Conservation (phyloP, 35 echinoderm and acorn worm species). For the Anneissia japonica region DNA sequence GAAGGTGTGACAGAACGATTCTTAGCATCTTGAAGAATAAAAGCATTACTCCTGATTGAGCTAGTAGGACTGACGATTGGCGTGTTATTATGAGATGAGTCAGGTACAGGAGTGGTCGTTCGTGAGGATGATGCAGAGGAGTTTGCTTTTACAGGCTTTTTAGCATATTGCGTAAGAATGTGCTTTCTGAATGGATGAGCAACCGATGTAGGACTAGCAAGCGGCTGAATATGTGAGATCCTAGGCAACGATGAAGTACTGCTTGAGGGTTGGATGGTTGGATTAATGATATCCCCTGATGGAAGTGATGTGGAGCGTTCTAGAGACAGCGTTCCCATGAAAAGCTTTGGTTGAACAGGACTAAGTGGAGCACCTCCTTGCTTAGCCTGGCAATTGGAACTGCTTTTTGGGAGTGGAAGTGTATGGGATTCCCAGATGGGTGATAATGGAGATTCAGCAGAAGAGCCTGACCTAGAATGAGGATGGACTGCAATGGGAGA, state of each 20-base stretch:
- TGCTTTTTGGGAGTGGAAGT: not conserved
- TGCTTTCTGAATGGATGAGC: not conserved
- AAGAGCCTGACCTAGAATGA: not conserved
- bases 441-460: not conserved
- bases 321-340: not conserved
- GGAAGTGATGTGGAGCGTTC: not conserved
- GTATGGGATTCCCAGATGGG: not conserved
- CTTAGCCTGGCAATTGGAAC: not conserved
- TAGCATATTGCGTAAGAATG: not conserved
- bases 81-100: not conserved
- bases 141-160: not conserved
- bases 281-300: not conserved
- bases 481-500: not conserved
- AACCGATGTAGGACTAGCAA: not conserved
- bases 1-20: not conserved
- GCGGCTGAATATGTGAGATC: not conserved
- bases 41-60: not conserved
- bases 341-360: not conserved
- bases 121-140: not conserved
- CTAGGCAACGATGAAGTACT: not conserved
- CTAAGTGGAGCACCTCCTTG: not conserved
- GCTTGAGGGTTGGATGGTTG: not conserved
- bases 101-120: not conserved
- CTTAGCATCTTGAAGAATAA: conserved; percentile 1
- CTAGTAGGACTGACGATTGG: not conserved